A percentile compares a stretch with the other conserved stretches of the same genome.
phyloP scores from a whole-genome alignment of 2,888 invertebrate genomes.

The Muschampia staudingeri region DNA sequence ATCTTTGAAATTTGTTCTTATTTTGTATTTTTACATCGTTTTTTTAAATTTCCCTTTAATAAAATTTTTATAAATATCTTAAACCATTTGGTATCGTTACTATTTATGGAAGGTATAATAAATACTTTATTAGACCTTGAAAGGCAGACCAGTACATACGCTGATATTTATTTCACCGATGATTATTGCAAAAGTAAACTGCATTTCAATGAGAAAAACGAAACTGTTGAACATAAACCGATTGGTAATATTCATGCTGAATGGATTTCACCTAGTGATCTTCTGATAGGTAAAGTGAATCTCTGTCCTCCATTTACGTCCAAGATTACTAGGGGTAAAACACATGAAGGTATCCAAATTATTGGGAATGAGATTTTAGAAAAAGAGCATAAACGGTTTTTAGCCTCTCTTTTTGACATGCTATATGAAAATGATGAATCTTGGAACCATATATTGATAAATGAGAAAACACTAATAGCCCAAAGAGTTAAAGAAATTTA shows the following conservation, averaged over 20 bases:
- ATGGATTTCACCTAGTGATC: slow-evolving; percentile 87
- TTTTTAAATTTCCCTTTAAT: neutral
- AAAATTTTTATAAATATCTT: neutral
- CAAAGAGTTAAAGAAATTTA: slow-evolving; percentile 77
- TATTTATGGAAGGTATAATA: slow-evolving; percentile 73
- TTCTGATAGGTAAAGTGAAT: slow-evolving; percentile 80
- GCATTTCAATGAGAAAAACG: slow-evolving; percentile 34
- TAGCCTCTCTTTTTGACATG: slow-evolving; percentile 71
- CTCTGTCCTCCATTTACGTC: slow-evolving; percentile 86
- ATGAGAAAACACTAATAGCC: slow-evolving; percentile 75
- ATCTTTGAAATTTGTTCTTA: neutral
- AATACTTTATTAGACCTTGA: slow-evolving; percentile 72
- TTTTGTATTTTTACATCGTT: neutral
- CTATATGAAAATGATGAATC: slow-evolving; percentile 80
- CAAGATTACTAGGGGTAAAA: slow-evolving; percentile 83
- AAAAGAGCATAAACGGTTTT: slow-evolving; percentile 75
- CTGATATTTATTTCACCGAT: slow-evolving; percentile 82
- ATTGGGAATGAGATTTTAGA: slow-evolving; percentile 81
- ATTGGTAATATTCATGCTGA: slow-evolving; percentile 61
- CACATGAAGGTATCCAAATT: slow-evolving; percentile 84
- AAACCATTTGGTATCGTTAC: neutral
- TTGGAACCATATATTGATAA: slow-evolving; percentile 80
- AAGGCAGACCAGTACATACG: slow-evolving; percentile 81
- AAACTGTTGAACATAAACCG: slow-evolving; percentile 35
- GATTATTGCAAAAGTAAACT: slow-evolving; percentile 70